These are phyloP conservation scores for Microplitis demolitor DNA, from an alignment of 1,140 invertebrate genomes.

Conservation along the genomic window DNA sequence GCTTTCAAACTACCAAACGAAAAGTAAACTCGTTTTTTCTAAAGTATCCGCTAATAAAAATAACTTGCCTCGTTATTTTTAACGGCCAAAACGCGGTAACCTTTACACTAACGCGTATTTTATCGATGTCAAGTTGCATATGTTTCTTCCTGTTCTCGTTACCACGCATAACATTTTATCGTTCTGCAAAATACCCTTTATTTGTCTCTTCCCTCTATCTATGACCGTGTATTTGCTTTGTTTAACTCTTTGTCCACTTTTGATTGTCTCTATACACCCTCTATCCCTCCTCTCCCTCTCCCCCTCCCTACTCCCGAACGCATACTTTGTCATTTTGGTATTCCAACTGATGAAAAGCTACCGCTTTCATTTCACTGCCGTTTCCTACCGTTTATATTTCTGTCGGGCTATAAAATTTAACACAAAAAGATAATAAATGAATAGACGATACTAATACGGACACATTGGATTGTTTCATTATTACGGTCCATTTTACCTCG, in stretches of 20 bases:
- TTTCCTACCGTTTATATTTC: no score
- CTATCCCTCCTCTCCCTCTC: not conserved
- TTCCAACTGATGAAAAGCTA: not conserved
- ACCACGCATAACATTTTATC: no score
- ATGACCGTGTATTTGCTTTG: not conserved
- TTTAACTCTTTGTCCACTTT: not conserved
- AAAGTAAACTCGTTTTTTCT: not conserved
- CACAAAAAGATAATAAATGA: no score
- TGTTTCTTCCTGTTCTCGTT: no score
- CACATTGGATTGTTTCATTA: no score
- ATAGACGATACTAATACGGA: no score
- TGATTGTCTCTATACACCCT: not conserved
- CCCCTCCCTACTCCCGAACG: not conserved
- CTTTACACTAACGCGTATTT: not conserved
- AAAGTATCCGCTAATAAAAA: conserved; percentile 1
- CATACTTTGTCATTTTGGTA: not conserved
- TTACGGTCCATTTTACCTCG: no score
- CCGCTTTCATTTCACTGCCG: no score
- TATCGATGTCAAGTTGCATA: not conserved
- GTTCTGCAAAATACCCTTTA: not conserved
- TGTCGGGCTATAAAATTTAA: no score
- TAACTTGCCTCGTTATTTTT: not conserved
- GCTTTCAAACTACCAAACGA: no score
- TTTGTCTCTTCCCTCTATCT: not conserved
- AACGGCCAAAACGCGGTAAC: not conserved